Evolutionary conservation across 2,113 vertebrate species (phyloP), one percentile per base, ranked within the genome.

Genomic region (Alouatta palliata): DNA sequence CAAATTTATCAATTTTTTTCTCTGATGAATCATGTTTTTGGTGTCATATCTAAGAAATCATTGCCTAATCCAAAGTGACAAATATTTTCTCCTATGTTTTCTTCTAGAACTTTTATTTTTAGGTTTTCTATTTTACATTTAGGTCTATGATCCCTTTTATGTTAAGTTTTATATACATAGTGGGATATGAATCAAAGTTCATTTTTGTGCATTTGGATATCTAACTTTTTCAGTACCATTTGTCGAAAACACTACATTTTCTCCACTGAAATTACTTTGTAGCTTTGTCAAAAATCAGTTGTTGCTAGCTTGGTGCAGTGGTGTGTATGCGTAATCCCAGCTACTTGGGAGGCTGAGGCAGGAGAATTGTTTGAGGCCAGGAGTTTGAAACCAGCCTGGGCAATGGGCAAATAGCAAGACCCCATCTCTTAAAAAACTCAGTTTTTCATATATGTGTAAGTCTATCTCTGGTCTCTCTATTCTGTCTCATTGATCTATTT

Each of bases 211-310:
- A 30, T 83, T 43, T 95, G 37, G 40, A 75, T 90, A 70, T 47
- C 16, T 47, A 83, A 35, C 83, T 70, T 82, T 73, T 23, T 25
- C 54, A 90, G 25, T 14, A 71, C 17, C 58, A 87, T 84, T 83
- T 87, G 16, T 49, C 88, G 71, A 73, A 87, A 95, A 96, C 37
- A 54, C 82, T 84, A 61, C 49, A n/a, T 12, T 64, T 87, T 83
- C 37, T 21, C n/a, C 47, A 58, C 8, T 43, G 17, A 58, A 58
- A 61, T 13, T 10, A 45, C 58, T 76, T 66, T 32, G 23, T 27
- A 87, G 35, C 80, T 71, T 37, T 71, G n/a, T 71, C n/a, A 71
- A 71, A 71, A 87, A 92, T 58, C 45, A 71, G 21, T 90, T 93
- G 71, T 81, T 49, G 25, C 82, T 82, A 37, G 13, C 64, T 68